A percentile compares a stretch with the other conserved stretches of the same genome.
Conservation (phyloP, 2,797 vertebrate species). For the Danio albolineatus region DNA sequence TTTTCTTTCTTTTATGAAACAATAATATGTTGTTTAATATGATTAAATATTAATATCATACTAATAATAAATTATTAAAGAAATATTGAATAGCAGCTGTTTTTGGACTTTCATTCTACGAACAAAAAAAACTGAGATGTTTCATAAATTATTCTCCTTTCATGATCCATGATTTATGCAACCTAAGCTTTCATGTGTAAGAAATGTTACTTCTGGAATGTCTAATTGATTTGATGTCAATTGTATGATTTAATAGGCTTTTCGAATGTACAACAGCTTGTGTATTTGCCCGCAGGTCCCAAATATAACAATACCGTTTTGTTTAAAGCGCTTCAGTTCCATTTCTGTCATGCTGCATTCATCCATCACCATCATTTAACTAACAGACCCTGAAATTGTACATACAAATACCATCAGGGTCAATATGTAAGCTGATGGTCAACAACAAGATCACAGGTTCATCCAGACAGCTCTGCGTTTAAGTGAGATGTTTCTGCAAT, state of each 20-base stretch:
- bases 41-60: too few species aligned
- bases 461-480: conserved; percentile 66
- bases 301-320: conserved; percentile 56
- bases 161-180: too few species aligned
- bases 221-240: not conserved
- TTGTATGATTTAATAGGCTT: not conserved
- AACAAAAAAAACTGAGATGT: too few species aligned
- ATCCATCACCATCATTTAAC: conserved; percentile 72
- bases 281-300: not conserved
- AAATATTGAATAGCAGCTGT: too few species aligned
- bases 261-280: not conserved
- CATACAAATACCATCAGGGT: conserved; percentile 79
- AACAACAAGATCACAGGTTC: conserved; percentile 68
- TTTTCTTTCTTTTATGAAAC: too few species aligned
- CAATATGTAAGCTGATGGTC: conserved; percentile 68
- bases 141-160: too few species aligned
- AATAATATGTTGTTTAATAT: too few species aligned
- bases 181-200: too few species aligned
- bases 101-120: too few species aligned
- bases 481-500: conserved; percentile 71
- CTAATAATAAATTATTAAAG: too few species aligned
- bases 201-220: too few species aligned
- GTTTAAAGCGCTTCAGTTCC: conserved; percentile 52
- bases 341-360: conserved; percentile 68
- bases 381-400: conserved; percentile 77